Percentiles rank a stretch among this genome's conserved stretches.
These are phyloP conservation scores for Todus mexicanus DNA, from an alignment of 2,797 vertebrate genomes.

Conservation along the genomic window DNA sequence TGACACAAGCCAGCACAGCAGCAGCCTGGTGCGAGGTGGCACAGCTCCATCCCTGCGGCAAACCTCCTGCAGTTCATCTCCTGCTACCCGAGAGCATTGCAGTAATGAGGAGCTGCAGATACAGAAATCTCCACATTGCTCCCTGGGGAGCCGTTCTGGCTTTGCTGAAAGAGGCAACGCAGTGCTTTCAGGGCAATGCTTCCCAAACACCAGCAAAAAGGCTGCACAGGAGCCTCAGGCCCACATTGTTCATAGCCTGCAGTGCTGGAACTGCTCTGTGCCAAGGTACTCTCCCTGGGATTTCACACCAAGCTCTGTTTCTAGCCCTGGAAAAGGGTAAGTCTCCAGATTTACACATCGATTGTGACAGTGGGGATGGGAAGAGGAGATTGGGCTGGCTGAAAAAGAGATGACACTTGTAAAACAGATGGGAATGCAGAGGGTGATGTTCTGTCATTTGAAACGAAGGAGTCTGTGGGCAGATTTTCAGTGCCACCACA, in stretches of 20 bases:
- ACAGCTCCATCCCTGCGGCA: rapidly evolving
- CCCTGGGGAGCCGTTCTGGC: not conserved
- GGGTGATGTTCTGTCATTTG: not conserved
- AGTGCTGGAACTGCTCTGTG: not conserved
- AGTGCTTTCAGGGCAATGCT: rapidly evolving
- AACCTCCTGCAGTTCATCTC: not conserved
- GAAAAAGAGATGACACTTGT: too few relatives aligned
- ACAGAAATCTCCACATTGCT: not conserved
- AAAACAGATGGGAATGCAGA: not conserved
- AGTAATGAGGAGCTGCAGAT: not conserved
- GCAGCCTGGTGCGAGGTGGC: not conserved
- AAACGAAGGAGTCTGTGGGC: not conserved
- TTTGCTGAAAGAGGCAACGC: not conserved
- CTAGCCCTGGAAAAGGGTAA: not conserved
- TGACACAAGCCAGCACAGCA: rapidly evolving
- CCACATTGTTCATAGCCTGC: not conserved
- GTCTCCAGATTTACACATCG: not conserved
- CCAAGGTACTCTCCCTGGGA: not conserved
- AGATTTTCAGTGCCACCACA: not conserved
- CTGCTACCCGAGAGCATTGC: rapidly evolving
- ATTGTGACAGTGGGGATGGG: not conserved
- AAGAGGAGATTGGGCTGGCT: not conserved
- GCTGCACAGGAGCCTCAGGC: not conserved
- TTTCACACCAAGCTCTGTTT: not conserved
- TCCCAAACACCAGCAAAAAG: not conserved